These are phyloP conservation scores for Xyliphius kryptos DNA, from an alignment of 2,113 vertebrate genomes.

Conservation along the genomic window DNA sequence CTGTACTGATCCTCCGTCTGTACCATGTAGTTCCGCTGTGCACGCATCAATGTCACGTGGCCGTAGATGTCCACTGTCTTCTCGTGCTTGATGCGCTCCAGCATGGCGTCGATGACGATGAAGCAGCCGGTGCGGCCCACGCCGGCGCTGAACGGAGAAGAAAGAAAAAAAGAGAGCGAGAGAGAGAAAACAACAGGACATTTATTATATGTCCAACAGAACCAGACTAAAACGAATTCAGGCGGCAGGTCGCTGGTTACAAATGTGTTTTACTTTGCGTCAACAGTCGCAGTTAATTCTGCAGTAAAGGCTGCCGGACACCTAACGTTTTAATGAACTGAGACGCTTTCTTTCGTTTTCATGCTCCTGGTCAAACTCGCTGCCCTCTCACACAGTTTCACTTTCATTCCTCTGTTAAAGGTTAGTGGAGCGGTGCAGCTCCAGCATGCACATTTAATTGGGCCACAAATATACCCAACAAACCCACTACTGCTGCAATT, in stretches of 20 bases:
- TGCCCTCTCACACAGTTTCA: not conserved
- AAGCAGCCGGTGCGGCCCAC: constrained; percentile 94
- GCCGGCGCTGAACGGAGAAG: constrained; percentile 70
- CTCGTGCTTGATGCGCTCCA: constrained; percentile 93
- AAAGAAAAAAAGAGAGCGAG: constrained; percentile 3
- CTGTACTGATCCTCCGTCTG: constrained; percentile 99
- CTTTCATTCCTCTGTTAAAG: not conserved
- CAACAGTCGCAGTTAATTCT: not conserved
- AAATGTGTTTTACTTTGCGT: not conserved
- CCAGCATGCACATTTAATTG: too few species aligned
- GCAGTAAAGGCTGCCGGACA: not conserved
- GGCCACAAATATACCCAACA: not conserved
- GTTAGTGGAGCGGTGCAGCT: not conserved
- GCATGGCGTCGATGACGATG: constrained; percentile 96
- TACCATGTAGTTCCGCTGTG: constrained; percentile 98
- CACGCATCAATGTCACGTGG: constrained; percentile 94
- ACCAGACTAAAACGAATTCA: too few species aligned
- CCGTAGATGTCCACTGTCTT: constrained; percentile 97
- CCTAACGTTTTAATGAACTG: constrained; percentile 13
- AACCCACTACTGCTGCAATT: not conserved
- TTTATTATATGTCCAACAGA: too few species aligned
- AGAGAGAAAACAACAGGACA: not conserved
- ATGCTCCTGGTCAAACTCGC: not conserved
- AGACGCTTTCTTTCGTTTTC: not conserved
- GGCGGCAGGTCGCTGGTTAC: not conserved